phyloP scores from a whole-genome alignment of 53 echinoderm and acorn worm species.

The Paelopatides confundens region DNA sequence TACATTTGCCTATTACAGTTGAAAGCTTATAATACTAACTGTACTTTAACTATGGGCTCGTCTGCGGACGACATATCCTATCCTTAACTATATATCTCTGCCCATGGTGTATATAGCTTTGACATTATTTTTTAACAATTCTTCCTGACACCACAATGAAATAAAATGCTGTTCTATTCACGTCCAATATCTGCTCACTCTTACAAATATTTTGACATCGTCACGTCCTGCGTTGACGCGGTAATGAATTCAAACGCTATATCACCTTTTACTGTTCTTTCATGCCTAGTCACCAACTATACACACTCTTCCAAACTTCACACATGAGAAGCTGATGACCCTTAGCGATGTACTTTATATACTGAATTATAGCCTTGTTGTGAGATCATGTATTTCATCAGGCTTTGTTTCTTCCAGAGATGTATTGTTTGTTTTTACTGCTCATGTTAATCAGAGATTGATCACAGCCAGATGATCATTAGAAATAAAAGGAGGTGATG shows the following conservation, averaged over 20 bases:
- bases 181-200: not conserved
- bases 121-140: too few relatives aligned
- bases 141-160: not conserved
- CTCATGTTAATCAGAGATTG: conserved; percentile 39
- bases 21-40: too few relatives aligned
- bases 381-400: not conserved
- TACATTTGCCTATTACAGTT: too few relatives aligned
- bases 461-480: conserved; percentile 5
- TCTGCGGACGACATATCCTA: too few relatives aligned
- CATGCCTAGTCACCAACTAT: not conserved
- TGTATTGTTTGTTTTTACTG: conserved; percentile 26
- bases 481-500: not conserved
- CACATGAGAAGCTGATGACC: conserved; percentile 19
- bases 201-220: conserved; percentile 29
- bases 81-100: too few relatives aligned
- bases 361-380: not conserved
- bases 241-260: conserved; percentile 32
- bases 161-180: not conserved
- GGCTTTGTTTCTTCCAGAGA: not conserved
- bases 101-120: too few relatives aligned
- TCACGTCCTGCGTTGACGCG: not conserved
- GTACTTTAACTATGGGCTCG: too few relatives aligned
- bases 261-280: conserved; percentile 20
- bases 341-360: conserved; percentile 1
- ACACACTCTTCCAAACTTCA: conserved; percentile 19